A percentile compares a stretch with the other conserved stretches of the same genome.
Evolutionary conservation across 2,888 invertebrate species (phyloP).

Genomic region (Andrena praecox): DNA sequence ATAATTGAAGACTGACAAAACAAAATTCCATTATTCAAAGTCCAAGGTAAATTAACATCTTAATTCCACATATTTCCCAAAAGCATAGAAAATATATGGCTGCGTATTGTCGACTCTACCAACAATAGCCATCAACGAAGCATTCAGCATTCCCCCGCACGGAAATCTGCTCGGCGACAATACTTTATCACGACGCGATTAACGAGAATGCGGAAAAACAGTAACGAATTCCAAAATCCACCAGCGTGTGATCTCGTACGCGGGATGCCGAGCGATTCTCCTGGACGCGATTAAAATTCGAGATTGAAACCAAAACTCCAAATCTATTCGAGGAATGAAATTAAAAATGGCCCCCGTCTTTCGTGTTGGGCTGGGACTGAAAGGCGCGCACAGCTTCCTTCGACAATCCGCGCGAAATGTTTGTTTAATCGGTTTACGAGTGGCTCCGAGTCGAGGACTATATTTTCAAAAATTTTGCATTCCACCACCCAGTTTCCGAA

Average conservation of each 20-base stretch:
- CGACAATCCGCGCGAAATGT: background rate
- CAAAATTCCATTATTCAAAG: background rate
- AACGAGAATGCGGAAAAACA: background rate
- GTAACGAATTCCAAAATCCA: background rate
- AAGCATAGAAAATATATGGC: background rate
- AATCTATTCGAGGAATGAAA: slow-evolving; percentile 3
- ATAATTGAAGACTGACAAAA: background rate
- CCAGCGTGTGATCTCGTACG: slow-evolving; percentile 4
- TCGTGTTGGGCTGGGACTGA: background rate
- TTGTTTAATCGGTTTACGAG: slow-evolving; percentile 6
- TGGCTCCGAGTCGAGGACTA: too few relatives aligned
- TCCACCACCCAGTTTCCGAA: background rate
- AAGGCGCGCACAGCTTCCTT: background rate
- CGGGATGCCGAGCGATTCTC: background rate
- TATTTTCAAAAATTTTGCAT: slow-evolving; percentile 9
- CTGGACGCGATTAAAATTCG: slow-evolving; percentile 6
- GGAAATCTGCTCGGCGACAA: background rate
- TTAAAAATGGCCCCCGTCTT: background rate
- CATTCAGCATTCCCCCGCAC: background rate
- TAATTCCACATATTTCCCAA: background rate
- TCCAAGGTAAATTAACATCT: background rate
- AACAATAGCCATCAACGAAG: background rate
- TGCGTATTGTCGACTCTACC: background rate
- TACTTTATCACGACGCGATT: slow-evolving; percentile 19
- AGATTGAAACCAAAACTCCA: slow-evolving; percentile 14